phyloP scores from a whole-genome alignment of 2,888 invertebrate species.

The Poecilus cupreus region DNA sequence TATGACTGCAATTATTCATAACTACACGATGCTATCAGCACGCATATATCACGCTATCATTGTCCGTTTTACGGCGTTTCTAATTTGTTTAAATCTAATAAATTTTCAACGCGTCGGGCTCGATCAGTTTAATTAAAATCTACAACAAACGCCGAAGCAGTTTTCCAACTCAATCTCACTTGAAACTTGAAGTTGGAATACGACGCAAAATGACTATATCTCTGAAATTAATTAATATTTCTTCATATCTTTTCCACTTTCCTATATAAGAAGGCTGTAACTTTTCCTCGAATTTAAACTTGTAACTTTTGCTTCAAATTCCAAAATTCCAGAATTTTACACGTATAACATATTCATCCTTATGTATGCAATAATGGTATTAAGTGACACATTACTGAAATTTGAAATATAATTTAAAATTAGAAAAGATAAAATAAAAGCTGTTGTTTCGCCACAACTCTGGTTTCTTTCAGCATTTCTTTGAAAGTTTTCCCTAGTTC shows the following conservation, averaged over 20 bases:
- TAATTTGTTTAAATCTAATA: constrained; percentile 56
- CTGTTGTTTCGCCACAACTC: too few species aligned
- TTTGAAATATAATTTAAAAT: too few species aligned
- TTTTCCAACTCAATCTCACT: constrained; percentile 20
- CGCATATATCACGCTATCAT: constrained; percentile 51
- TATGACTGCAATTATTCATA: constrained; percentile 38
- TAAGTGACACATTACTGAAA: too few species aligned
- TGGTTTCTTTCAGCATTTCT: too few species aligned
- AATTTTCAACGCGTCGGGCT: constrained; percentile 33
- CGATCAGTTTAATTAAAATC: constrained; percentile 53
- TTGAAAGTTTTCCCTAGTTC: too few species aligned
- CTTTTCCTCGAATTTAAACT: neutral
- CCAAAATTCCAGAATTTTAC: neutral
- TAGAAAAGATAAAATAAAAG: too few species aligned
- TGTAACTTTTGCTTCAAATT: neutral
- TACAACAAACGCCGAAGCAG: constrained; percentile 29
- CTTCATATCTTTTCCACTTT: neutral
- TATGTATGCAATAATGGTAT: too few species aligned
- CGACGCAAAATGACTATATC: constrained; percentile 24
- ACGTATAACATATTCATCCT: neutral
- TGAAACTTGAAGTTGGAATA: neutral
- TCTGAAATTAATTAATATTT: constrained; percentile 30
- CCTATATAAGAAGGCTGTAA: neutral
- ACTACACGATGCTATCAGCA: constrained; percentile 27
- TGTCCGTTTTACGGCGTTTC: constrained; percentile 50